Percentiles rank a stretch among this genome's conserved stretches.
Conservation (phyloP, 2,888 invertebrate species). For the Hedya salicella region DNA sequence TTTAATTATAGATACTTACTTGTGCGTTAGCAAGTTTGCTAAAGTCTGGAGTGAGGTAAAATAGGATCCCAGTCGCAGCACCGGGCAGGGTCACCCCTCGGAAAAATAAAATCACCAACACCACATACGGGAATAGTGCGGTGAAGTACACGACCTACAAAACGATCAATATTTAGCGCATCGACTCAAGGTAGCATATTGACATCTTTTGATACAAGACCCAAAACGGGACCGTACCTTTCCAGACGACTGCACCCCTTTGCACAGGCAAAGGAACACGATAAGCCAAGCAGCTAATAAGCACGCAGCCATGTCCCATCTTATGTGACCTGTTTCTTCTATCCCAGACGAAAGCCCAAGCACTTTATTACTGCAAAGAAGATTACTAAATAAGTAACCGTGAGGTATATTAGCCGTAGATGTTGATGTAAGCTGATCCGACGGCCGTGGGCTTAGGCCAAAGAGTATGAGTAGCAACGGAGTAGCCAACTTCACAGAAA, state of each 20-base stretch:
- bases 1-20: slow-evolving; percentile 59
- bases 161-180: slow-evolving; percentile 26
- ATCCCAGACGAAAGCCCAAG: slow-evolving; percentile 89
- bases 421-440: slow-evolving; percentile 1
- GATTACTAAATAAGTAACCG: slow-evolving; percentile 32
- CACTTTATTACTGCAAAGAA: slow-evolving; percentile 84
- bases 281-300: slow-evolving; percentile 91
- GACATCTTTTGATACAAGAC: background rate
- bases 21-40: slow-evolving; percentile 89
- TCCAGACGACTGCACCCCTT: slow-evolving; percentile 92
- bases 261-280: slow-evolving; percentile 91
- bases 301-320: slow-evolving; percentile 89
- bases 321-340: slow-evolving; percentile 88
- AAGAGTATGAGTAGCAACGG: too few relatives aligned
- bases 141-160: slow-evolving; percentile 90
- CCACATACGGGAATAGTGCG: slow-evolving; percentile 90
- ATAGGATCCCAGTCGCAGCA: slow-evolving; percentile 90
- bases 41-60: slow-evolving; percentile 92
- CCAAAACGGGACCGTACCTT: slow-evolving; percentile 76
- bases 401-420: background rate
- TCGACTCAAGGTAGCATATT: too few relatives aligned
- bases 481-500: too few relatives aligned
- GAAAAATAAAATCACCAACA: slow-evolving; percentile 90
- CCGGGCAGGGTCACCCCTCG: slow-evolving; percentile 92
- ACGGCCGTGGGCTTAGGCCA: background rate